phyloP scores from a whole-genome alignment of 1,140 invertebrate genomes.

The Tachypleus tridentatus region DNA sequence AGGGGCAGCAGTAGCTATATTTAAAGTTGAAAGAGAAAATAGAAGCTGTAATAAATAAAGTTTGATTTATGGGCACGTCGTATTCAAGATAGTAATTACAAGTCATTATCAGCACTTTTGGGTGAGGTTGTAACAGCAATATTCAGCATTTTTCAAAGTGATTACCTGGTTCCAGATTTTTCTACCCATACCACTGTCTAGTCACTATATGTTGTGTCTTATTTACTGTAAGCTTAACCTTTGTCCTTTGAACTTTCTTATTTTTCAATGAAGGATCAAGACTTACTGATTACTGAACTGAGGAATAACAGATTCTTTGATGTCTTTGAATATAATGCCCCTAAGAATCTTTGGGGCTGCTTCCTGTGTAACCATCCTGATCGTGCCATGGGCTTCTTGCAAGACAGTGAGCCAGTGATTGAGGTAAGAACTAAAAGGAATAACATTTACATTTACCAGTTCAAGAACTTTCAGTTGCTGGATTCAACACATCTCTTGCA shows the following conservation, averaged over 20 bases:
- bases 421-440: constrained; percentile 28
- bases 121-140: too few species aligned
- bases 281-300: constrained; percentile 74
- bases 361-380: constrained; percentile 87
- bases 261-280: constrained; percentile 52
- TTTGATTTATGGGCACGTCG: too few species aligned
- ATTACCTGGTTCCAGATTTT: background rate
- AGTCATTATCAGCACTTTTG: too few species aligned
- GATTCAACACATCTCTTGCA: too few species aligned
- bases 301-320: constrained; percentile 79
- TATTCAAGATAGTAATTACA: too few species aligned
- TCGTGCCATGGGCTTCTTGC: constrained; percentile 62
- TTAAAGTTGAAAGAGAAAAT: too few species aligned
- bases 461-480: background rate
- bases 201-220: too few species aligned
- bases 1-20: too few species aligned
- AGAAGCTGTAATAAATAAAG: too few species aligned
- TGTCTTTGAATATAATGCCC: constrained; percentile 66
- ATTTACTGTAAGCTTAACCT: too few species aligned
- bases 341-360: constrained; percentile 59
- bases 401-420: constrained; percentile 41
- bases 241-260: background rate
- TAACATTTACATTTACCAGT: background rate
- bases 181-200: too few species aligned
- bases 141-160: too few species aligned